Evolutionary conservation across 2,797 vertebrate species (phyloP).

Genomic region (Pogoniulus pusillus): DNA sequence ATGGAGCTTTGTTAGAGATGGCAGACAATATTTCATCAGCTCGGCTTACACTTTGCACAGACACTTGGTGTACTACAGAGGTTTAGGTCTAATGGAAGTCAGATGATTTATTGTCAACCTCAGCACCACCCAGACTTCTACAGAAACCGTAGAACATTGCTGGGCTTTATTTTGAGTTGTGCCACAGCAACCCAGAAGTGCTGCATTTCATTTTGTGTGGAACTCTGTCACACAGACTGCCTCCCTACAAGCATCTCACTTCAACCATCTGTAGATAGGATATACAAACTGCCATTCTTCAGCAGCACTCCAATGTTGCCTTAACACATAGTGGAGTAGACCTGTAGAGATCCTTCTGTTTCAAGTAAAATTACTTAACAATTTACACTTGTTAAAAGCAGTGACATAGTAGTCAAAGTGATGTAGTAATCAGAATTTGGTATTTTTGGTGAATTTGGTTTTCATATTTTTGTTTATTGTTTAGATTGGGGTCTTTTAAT

Average conservation of each 20-base stretch:
- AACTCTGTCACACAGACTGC: slow-evolving; percentile 19
- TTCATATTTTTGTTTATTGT: background rate
- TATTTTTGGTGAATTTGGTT: background rate
- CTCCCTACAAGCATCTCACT: background rate
- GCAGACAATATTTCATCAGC: slow-evolving; percentile 17
- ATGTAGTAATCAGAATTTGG: background rate
- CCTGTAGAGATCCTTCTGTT: background rate
- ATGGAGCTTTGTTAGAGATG: background rate
- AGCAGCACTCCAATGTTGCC: background rate
- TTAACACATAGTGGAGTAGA: background rate
- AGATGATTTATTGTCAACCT: background rate
- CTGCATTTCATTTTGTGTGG: background rate
- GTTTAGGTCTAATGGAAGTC: background rate
- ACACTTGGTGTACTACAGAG: background rate
- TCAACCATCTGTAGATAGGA: background rate
- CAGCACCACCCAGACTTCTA: background rate
- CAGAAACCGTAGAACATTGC: background rate
- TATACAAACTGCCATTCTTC: background rate
- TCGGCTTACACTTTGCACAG: background rate
- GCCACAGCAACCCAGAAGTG: slow-evolving; percentile 36
- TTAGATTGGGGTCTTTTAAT: background rate
- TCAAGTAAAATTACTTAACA: background rate
- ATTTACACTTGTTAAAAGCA: background rate
- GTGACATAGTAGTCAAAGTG: background rate
- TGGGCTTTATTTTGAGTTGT: slow-evolving; percentile 20